Evolutionary conservation across 2,113 vertebrate species (phyloP).

Genomic region (Jaculus jaculus): DNA sequence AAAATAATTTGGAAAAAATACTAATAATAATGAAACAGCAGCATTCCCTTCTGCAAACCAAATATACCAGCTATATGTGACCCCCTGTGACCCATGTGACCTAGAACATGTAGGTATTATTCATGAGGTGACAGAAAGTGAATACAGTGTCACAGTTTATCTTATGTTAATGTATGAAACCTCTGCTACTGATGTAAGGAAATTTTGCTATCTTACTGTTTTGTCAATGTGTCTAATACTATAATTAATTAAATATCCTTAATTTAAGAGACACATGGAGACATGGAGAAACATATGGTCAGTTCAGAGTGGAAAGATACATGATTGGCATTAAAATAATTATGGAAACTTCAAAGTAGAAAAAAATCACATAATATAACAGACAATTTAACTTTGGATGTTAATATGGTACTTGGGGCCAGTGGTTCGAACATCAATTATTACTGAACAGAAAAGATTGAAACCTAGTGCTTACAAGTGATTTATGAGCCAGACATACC

Average conservation of each 20-base stretch:
- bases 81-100: background rate
- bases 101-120: background rate
- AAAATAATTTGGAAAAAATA: too few species aligned
- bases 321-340: slow-evolving; percentile 16
- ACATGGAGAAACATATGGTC: background rate
- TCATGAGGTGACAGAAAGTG: background rate
- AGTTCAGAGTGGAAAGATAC: background rate
- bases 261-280: background rate
- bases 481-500: background rate
- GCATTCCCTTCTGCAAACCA: background rate
- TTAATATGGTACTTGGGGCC: background rate
- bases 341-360: background rate
- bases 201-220: background rate
- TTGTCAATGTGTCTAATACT: background rate
- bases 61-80: background rate
- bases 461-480: background rate
- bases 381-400: background rate
- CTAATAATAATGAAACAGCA: background rate
- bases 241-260: background rate
- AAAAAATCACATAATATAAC: background rate
- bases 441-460: background rate
- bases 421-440: background rate
- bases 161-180: background rate
- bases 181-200: background rate
- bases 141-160: background rate